phyloP scores from a whole-genome alignment of 2,888 invertebrate species.

The Hemaris fuciformis region DNA sequence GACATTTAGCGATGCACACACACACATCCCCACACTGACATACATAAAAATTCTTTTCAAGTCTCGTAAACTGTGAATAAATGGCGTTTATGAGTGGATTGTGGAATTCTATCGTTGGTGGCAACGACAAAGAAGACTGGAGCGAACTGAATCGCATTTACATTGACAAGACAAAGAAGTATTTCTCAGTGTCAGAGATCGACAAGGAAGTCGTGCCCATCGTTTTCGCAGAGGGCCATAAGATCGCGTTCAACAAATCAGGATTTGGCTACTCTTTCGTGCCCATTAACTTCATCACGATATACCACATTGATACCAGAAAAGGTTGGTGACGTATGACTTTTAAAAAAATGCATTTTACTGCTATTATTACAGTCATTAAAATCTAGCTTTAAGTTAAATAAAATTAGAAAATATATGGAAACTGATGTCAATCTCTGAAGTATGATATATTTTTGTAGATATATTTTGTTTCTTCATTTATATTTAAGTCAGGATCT shows the following conservation, averaged over 20 bases:
- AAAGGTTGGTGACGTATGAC: constrained; percentile 80
- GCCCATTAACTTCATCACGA: constrained; percentile 82
- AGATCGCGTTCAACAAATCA: constrained; percentile 67
- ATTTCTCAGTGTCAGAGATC: constrained; percentile 84
- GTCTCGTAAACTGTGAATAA: constrained; percentile 49
- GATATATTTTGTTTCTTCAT: too few relatives aligned
- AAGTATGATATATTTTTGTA: too few relatives aligned
- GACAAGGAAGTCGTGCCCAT: constrained; percentile 83
- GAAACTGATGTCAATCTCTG: too few relatives aligned
- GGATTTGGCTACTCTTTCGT: constrained; percentile 80
- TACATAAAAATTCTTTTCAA: constrained; percentile 33
- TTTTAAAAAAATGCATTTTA: too few relatives aligned
- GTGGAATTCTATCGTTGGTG: constrained; percentile 75
- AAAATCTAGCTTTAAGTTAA: too few relatives aligned
- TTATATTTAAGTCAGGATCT: too few relatives aligned
- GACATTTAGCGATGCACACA: background rate
- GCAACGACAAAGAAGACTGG: constrained; percentile 67
- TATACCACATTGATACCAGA: constrained; percentile 83
- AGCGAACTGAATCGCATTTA: constrained; percentile 75
- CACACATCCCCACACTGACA: constrained; percentile 31
- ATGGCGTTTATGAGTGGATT: constrained; percentile 78
- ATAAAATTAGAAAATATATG: too few relatives aligned
- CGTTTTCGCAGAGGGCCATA: constrained; percentile 80
- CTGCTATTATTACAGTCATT: too few relatives aligned
- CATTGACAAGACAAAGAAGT: constrained; percentile 81